Evolutionary conservation across 2,888 invertebrate species (phyloP), one percentile per base, ranked within the genome.

Genomic region (Athetis lepigone): DNA sequence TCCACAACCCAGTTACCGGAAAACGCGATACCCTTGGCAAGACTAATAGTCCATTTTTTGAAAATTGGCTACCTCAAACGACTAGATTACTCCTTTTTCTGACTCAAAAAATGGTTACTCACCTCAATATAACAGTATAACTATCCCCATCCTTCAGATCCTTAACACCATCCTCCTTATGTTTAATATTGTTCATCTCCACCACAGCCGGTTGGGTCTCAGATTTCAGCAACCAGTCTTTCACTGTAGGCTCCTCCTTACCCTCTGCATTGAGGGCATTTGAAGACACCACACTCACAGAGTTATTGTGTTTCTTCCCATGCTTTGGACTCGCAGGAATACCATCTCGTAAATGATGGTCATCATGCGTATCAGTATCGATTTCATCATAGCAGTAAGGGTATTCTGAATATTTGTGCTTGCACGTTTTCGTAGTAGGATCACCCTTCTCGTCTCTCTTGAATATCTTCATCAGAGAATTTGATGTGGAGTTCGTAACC

Each of bases 381-480:
- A 98, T 98, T 88, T 98, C 98, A 77, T 97, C 98, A 75, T 98
- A 98, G 83, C 98, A 98, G 86, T 98, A 98, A 0, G 98, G 98
- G 88, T 98, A 98, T 39, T 98, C 97, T n/a, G 98, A 98, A 84
- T 98, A 98, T 85, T 97, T 98, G 80, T 98, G 98, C 90, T 98
- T 98, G 87, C 98, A 98, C 19, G 97, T 96, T 76, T 97, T 97
- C 66, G 97, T 93, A 0, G 92, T 94, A 0, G 93, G 92, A 71
- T 94, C 94, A 0, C 86, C 79, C 21, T 94, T 93, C 0, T 94
- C 94, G 2, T 94, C 93, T 11, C 89, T 85, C 58, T 93, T 94
- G 54, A 94, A 94, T 19, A 95, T 92, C 64, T 93, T 95, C 83
- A 94, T 77, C 0, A 95, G 70, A 0, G 93, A 85, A 68, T 91